Percentiles rank a stretch among this genome's conserved stretches.
These are phyloP conservation scores for Pharmacophagus antenor DNA, from an alignment of 2,888 invertebrate genomes.

Conservation along the genomic window DNA sequence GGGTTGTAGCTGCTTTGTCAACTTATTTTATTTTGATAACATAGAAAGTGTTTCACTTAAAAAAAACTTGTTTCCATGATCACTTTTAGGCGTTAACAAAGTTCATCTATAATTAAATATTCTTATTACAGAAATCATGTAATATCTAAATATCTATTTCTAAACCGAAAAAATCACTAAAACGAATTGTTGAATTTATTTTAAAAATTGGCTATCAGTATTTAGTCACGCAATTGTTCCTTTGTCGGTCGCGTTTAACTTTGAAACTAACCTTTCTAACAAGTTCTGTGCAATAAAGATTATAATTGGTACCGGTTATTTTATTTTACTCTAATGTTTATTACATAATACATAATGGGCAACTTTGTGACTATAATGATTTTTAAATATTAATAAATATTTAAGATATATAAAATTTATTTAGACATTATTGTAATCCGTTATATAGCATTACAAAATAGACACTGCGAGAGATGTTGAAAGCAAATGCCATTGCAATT, in stretches of 20 bases:
- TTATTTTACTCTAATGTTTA: background rate
- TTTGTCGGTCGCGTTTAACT: background rate
- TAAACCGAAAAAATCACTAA: background rate
- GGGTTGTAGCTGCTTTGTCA: no score
- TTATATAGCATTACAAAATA: no score
- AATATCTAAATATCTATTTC: conserved; percentile 29
- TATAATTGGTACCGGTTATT: background rate
- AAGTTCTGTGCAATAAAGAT: background rate
- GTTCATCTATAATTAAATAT: background rate
- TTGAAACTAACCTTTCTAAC: background rate
- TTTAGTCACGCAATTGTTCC: background rate
- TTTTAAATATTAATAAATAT: no score
- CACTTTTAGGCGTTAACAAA: background rate
- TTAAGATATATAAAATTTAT: no score
- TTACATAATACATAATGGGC: background rate
- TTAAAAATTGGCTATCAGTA: background rate
- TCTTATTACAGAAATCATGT: background rate
- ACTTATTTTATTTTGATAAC: background rate
- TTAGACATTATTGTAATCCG: no score
- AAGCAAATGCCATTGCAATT: no score
- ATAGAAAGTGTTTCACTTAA: background rate
- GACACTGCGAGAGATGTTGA: no score
- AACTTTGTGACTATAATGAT: background rate
- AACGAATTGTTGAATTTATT: background rate
- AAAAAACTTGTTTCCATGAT: background rate